Conservation (phyloP, 2,888 invertebrate genomes). For the Gibbula magus region DNA sequence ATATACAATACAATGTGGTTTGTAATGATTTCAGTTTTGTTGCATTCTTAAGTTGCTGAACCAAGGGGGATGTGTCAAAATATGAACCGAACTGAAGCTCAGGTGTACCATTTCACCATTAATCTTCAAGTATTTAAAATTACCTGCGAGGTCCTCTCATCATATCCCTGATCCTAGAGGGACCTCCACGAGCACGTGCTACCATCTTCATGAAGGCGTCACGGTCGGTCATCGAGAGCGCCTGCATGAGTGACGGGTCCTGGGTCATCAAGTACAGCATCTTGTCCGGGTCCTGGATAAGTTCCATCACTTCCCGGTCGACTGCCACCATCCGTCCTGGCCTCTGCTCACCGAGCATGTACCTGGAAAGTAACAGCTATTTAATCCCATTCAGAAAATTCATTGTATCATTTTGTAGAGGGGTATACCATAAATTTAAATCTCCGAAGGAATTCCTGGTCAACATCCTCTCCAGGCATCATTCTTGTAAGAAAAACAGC, state of each 20-base stretch:
- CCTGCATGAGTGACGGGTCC: constrained; percentile 32
- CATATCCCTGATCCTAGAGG: not conserved
- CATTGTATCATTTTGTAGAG: not conserved
- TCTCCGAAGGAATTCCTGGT: not conserved
- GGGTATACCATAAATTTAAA: not conserved
- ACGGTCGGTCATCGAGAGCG: constrained; percentile 34
- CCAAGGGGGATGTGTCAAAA: too few species aligned
- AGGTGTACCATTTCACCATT: too few species aligned
- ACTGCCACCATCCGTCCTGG: constrained; percentile 37
- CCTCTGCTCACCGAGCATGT: constrained; percentile 10
- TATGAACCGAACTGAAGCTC: too few species aligned
- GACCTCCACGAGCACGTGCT: constrained; percentile 19
- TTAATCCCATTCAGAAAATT: not conserved
- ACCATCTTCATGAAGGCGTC: constrained; percentile 42
- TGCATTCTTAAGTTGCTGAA: too few species aligned
- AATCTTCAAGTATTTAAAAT: too few species aligned
- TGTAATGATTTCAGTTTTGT: too few species aligned
- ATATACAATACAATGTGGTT: too few species aligned
- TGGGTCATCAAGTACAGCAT: constrained; percentile 38
- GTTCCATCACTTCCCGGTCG: constrained; percentile 38
- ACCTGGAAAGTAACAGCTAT: not conserved
- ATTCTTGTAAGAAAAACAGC: too few species aligned
- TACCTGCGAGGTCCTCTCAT: not conserved
- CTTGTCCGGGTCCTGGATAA: constrained; percentile 41
- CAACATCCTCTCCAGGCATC: not conserved